Conservation (phyloP, 2,888 invertebrate genomes). For the Hipparchia semele region DNA sequence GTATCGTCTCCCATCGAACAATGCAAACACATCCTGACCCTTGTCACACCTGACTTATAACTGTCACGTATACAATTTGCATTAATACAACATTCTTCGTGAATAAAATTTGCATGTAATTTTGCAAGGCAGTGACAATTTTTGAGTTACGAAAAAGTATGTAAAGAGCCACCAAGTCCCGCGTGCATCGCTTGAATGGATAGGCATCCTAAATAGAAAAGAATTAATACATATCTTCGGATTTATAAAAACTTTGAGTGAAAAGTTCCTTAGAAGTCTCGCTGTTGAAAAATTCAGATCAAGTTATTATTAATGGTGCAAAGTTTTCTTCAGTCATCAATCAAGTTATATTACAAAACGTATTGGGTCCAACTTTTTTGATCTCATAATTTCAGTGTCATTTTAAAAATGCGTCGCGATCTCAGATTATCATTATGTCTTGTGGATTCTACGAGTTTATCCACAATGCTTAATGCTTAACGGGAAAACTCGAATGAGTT, state of each 20-base stretch:
- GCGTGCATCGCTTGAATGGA: no score
- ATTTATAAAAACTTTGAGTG: slow-evolving; percentile 7
- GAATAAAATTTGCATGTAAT: slow-evolving; percentile 45
- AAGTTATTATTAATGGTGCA: slow-evolving; percentile 15
- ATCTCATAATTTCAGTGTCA: neutral
- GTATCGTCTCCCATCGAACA: slow-evolving; percentile 7
- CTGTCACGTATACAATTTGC: slow-evolving; percentile 49
- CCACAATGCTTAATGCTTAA: no score
- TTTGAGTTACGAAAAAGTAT: neutral
- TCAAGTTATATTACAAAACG: slow-evolving; percentile 6
- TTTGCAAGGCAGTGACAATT: slow-evolving; percentile 13
- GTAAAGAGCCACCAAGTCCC: neutral
- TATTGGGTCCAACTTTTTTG: slow-evolving; percentile 4
- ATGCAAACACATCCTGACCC: slow-evolving; percentile 28
- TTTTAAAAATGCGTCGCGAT: neutral
- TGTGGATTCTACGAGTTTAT: neutral
- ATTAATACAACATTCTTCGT: slow-evolving; percentile 49
- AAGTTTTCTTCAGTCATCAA: slow-evolving; percentile 13
- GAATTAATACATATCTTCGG: neutral
- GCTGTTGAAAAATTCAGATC: slow-evolving; percentile 11
- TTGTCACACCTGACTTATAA: slow-evolving; percentile 44
- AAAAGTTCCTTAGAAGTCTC: slow-evolving; percentile 1
- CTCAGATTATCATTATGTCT: neutral
- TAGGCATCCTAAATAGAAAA: neutral
- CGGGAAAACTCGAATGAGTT: no score